Conservation (phyloP, 23 tunicate genomes). For the Oikopleura albicans region DNA sequence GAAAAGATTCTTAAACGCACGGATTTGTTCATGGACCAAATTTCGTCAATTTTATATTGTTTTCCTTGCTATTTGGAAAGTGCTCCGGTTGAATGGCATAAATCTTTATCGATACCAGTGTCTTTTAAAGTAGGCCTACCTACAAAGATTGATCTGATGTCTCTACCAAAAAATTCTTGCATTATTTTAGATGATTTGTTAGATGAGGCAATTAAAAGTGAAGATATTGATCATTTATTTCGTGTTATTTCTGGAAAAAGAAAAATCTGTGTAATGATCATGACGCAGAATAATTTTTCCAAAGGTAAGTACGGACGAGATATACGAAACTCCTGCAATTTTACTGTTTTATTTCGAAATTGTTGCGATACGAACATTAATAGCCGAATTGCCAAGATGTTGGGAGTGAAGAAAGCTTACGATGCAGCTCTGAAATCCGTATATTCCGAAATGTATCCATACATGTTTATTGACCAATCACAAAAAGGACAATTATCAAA, state of each 20-base stretch:
- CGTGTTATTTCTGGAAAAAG: neutral
- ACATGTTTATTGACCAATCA: neutral
- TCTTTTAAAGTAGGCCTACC: neutral
- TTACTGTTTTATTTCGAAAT: neutral
- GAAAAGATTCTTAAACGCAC: neutral
- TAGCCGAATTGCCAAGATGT: neutral
- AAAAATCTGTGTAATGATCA: neutral
- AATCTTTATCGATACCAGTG: neutral
- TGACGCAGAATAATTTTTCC: neutral
- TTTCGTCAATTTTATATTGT: neutral
- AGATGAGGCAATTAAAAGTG: neutral
- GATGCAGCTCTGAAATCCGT: neutral
- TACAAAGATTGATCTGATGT: neutral
- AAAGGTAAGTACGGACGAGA: neutral
- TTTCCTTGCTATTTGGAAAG: neutral
- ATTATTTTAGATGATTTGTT: neutral
- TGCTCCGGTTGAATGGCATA: neutral
- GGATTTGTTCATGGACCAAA: neutral
- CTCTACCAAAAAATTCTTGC: neutral
- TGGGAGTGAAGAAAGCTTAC: neutral
- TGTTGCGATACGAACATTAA: neutral
- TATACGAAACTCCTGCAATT: neutral
- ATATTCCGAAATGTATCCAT: neutral
- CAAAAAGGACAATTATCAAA: neutral
- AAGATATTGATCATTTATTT: neutral